Base-by-base conservation (phyloP, 2,113 vertebrate species). In the Archilochus colubris region DNA sequence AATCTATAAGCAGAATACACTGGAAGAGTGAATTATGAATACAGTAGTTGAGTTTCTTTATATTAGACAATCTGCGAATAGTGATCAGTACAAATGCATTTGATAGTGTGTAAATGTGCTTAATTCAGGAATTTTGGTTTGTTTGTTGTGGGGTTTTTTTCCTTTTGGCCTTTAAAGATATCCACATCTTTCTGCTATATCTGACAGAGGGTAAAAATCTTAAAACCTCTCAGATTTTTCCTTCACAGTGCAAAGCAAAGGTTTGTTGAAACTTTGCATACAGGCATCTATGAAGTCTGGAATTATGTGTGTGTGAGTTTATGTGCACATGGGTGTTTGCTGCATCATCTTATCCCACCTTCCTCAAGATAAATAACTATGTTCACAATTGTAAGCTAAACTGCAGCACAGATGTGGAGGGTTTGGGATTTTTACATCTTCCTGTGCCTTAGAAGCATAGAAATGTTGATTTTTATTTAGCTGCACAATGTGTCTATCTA, bases 241-340 rank as follows among this genome's bases (percentile, higher is more conserved):
- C 19, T 81, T 70, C 28, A 15, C 7, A 13, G 23, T 59, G 48
- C 22, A 75, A 74, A 70, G n/a, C 24, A 78, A 44, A 89, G 36
- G 5, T 38, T 54, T 57, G 10, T 54, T 63, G 28, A 38, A 59
- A 51, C 8, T 78, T 86, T 72, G 8, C 27, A 6, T 2, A 0
- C 1, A 4, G 43, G 5, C 22, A 31, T 40, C 40, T 24, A 1
- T 17, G 7, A n/a, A 13, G 7, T 51, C 59, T 94, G 69, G 53
- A 51, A 66, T 4, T 2, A 0, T 14, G 20, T 5, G 19, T 30
- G 31, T n/a, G 33, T 20, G 18, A 11, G 10, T n/a, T 16, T 40
- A 4, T 17, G 0, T 9, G 14, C 10, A 46, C 25, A 40, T 0
- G 0, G 4, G 5, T 46, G 25, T 12, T 14, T 38, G 6, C 17